Conservation (phyloP, 2,797 vertebrate species). For the Pseudochirops cupreus region DNA sequence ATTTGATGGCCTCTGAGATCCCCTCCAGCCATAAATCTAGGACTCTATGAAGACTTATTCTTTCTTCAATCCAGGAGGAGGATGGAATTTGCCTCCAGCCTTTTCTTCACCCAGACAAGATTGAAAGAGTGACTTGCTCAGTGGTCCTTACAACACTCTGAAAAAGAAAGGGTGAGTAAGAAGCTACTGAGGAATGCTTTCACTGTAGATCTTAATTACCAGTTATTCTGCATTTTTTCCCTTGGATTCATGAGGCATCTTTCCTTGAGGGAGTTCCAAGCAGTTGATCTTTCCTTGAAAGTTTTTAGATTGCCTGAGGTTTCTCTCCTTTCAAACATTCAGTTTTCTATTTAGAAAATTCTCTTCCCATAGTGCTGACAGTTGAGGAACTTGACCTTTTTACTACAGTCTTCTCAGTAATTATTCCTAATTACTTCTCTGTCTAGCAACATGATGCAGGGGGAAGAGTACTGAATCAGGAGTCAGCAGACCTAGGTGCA, state of each 20-base stretch:
- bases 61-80: not conserved
- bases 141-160: not conserved
- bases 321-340: constrained; percentile 62
- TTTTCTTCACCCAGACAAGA: constrained; percentile 56
- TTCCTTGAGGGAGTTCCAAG: constrained; percentile 62
- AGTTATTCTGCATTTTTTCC: constrained; percentile 36
- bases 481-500: not conserved
- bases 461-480: not conserved
- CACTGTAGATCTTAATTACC: constrained; percentile 46
- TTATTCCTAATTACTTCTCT: constrained; percentile 59
- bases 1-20: not conserved
- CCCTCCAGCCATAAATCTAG: not conserved
- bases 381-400: constrained; percentile 64
- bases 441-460: constrained; percentile 11
- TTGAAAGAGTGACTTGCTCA: not conserved
- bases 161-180: constrained; percentile 50
- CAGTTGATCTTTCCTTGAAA: constrained; percentile 27
- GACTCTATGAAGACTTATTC: not conserved
- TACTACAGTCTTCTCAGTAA: constrained; percentile 56
- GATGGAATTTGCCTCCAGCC: constrained; percentile 46
- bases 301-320: constrained; percentile 59
- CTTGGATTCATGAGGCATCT: constrained; percentile 52
- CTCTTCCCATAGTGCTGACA: constrained; percentile 62
- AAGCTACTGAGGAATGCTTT: constrained; percentile 37
- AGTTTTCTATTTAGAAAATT: constrained; percentile 71